Percentiles rank a stretch among this genome's conserved stretches.
phyloP scores from a whole-genome alignment of 2,113 vertebrate genomes.

The Crotophaga sulcirostris region DNA sequence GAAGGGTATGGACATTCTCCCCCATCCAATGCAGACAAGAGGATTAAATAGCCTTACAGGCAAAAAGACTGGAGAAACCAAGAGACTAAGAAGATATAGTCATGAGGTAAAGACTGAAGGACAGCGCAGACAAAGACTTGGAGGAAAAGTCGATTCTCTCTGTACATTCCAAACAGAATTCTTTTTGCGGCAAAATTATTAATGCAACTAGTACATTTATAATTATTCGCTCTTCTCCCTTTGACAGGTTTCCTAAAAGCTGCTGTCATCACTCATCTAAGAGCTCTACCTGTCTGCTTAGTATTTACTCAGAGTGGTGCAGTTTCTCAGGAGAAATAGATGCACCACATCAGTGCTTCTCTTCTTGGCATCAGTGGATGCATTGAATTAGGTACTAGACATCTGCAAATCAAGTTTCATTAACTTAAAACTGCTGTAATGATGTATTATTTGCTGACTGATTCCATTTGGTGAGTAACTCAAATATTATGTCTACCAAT shows the following conservation, averaged over 20 bases:
- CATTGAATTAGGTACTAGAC: neutral
- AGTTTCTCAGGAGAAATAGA: neutral
- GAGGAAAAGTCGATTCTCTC: neutral
- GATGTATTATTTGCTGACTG: neutral
- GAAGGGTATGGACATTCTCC: neutral
- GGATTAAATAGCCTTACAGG: neutral
- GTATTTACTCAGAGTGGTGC: neutral
- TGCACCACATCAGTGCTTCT: too few species aligned
- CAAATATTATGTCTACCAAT: neutral
- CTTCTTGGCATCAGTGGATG: neutral
- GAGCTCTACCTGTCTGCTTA: neutral
- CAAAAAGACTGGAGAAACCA: neutral
- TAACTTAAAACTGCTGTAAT: neutral
- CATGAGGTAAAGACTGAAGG: neutral
- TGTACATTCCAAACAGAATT: neutral
- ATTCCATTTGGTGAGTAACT: neutral
- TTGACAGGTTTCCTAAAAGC: slow-evolving; percentile 1
- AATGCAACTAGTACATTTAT: neutral
- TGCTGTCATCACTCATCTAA: neutral
- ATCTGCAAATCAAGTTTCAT: neutral
- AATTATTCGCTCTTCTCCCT: neutral
- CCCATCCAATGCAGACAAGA: fast-evolving
- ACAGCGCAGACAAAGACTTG: neutral
- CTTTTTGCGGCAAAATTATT: neutral
- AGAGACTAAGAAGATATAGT: neutral